Evolutionary conservation across 2,888 invertebrate species (phyloP).

Genomic region (Melanostoma scalare): DNA sequence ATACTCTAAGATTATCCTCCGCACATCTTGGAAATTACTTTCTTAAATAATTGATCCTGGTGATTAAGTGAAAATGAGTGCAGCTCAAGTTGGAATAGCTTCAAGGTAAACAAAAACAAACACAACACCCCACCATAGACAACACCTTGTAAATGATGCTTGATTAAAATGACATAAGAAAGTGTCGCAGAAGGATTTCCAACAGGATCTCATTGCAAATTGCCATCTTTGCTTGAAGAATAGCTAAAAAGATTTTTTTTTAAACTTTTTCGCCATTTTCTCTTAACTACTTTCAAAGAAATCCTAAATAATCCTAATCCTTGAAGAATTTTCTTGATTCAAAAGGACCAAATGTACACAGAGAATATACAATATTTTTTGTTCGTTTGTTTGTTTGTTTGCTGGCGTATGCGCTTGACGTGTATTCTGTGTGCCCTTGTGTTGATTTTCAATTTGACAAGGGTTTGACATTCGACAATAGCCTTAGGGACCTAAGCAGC

Average conservation of each 20-base stretch:
- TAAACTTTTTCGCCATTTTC: constrained; percentile 8
- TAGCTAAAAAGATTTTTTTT: constrained; percentile 39
- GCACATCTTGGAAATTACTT: constrained; percentile 70
- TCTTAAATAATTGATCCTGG: constrained; percentile 72
- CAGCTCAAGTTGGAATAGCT: constrained; percentile 54
- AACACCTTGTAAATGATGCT: constrained; percentile 31
- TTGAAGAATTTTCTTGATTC: constrained; percentile 67
- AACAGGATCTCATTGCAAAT: constrained; percentile 57
- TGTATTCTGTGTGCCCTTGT: constrained; percentile 49
- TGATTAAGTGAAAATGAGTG: constrained; percentile 66
- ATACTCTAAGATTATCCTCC: constrained; percentile 64
- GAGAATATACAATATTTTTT: not conserved
- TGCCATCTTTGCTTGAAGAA: constrained; percentile 42
- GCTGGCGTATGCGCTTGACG: constrained; percentile 5
- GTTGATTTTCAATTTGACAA: constrained; percentile 72
- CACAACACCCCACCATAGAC: constrained; percentile 11
- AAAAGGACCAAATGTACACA: constrained; percentile 62
- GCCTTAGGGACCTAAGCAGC: constrained; percentile 43
- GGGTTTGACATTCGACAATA: constrained; percentile 71
- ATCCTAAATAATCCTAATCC: constrained; percentile 71
- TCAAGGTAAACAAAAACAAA: constrained; percentile 62
- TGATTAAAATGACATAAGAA: constrained; percentile 62
- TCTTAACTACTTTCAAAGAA: constrained; percentile 69
- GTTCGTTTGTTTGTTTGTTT: not conserved
- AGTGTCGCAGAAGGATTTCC: constrained; percentile 46